Evolutionary conservation across 2,888 invertebrate genomes (phyloP).

Genomic region (Scaptomyza parva): DNA sequence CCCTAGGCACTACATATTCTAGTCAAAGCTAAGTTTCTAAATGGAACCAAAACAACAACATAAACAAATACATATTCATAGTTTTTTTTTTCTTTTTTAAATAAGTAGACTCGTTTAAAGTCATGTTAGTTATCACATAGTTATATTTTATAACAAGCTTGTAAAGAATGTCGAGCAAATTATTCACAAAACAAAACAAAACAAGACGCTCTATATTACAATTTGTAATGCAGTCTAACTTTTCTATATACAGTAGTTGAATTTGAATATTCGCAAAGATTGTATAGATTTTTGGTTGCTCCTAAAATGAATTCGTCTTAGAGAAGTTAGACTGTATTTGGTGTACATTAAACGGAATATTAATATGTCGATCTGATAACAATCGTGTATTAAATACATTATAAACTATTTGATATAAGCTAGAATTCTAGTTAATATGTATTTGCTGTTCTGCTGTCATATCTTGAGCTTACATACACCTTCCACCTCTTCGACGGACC

Average conservation of each 20-base stretch:
- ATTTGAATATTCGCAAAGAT: neutral
- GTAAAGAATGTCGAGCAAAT: conserved; percentile 20
- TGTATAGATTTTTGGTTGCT: neutral
- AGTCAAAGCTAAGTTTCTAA: conserved; percentile 26
- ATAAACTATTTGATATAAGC: conserved; percentile 4
- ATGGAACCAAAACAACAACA: conserved; percentile 17
- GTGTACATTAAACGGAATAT: neutral
- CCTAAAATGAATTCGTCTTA: neutral
- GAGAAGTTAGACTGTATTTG: neutral
- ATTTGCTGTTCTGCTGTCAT: conserved; percentile 7
- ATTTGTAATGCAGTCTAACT: neutral
- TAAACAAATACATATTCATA: conserved; percentile 4
- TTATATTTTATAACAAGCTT: conserved; percentile 16
- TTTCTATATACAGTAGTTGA: neutral
- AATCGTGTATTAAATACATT: neutral
- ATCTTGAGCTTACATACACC: conserved; percentile 18
- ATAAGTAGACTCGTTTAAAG: conserved; percentile 27
- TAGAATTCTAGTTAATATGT: conserved; percentile 7
- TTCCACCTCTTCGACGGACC: conserved; percentile 8
- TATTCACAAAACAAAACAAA: neutral
- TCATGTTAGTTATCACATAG: conserved; percentile 50
- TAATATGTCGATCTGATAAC: neutral
- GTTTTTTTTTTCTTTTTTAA: conserved; percentile 1
- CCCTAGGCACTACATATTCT: conserved; percentile 52
- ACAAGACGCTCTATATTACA: neutral